Conservation (phyloP, 2,888 invertebrate species). For the Ophioninae sp. region DNA sequence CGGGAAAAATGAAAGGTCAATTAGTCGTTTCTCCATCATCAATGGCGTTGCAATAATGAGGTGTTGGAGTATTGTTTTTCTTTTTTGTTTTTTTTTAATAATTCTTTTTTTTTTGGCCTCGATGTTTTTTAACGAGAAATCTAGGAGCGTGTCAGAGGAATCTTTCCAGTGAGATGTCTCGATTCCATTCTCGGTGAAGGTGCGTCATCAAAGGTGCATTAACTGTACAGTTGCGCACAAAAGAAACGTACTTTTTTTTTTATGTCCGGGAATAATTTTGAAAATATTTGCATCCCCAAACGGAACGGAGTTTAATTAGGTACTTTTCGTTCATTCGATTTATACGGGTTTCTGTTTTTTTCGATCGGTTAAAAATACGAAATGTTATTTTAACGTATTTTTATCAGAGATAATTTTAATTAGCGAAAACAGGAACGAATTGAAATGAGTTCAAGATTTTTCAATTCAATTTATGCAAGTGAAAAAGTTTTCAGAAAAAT, state of each 20-base stretch:
- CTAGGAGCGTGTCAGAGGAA: not conserved
- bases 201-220: slow-evolving; percentile 23
- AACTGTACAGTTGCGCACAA: slow-evolving; percentile 15
- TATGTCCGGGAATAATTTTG: not conserved
- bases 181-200: slow-evolving; percentile 17
- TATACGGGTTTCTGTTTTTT: too few species aligned
- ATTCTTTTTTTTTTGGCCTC: slow-evolving; percentile 17
- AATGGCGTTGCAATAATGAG: slow-evolving; percentile 2
- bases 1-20: slow-evolving; percentile 69
- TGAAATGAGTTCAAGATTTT: too few species aligned
- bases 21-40: slow-evolving; percentile 65
- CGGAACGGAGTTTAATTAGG: too few species aligned
- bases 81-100: not conserved
- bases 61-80: too few species aligned
- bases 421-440: too few species aligned
- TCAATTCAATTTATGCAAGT: too few species aligned
- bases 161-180: slow-evolving; percentile 10
- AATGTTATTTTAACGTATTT: too few species aligned
- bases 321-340: too few species aligned
- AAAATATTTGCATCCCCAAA: too few species aligned
- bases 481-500: too few species aligned
- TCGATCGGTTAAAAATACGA: too few species aligned
- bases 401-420: too few species aligned
- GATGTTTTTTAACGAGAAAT: slow-evolving; percentile 4
- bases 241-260: not conserved